A percentile compares a stretch with the other conserved stretches of the same genome.
These are phyloP conservation scores for Lophochroa leadbeateri DNA, from an alignment of 2,113 vertebrate species.

Conservation along the genomic window DNA sequence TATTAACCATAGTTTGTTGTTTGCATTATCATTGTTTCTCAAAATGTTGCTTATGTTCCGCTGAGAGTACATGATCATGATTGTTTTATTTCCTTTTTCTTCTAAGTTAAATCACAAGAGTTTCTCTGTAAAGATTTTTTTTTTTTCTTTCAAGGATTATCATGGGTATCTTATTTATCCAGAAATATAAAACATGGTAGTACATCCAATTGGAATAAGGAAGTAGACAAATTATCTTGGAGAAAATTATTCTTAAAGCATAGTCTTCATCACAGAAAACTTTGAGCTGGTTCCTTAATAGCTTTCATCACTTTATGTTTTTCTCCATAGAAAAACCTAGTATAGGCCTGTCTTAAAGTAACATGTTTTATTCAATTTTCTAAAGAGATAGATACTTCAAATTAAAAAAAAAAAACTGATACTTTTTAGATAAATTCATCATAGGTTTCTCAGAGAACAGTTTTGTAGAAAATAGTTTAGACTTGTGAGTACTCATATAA, in stretches of 20 bases:
- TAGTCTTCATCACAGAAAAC: not conserved
- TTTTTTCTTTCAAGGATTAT: not conserved
- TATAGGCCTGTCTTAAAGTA: not conserved
- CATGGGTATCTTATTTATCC: not conserved
- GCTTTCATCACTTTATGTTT: not conserved
- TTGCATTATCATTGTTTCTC: not conserved
- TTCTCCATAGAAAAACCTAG: not conserved
- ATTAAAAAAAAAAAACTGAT: not conserved
- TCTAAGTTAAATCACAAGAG: not conserved
- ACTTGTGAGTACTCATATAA: not conserved
- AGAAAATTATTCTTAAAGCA: not conserved
- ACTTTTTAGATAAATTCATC: not conserved
- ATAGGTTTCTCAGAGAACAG: not conserved
- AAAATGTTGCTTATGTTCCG: not conserved
- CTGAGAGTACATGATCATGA: not conserved
- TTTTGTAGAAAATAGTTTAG: not conserved
- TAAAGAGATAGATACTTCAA: not conserved
- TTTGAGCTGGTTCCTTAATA: not conserved
- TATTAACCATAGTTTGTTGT: not conserved
- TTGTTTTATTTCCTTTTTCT: not conserved
- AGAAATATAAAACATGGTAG: not conserved
- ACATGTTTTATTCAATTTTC: not conserved
- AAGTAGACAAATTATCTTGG: not conserved
- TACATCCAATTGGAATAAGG: not conserved
- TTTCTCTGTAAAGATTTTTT: not conserved